phyloP scores from a whole-genome alignment of 2,888 invertebrate genomes.

The Papilio elwesi region DNA sequence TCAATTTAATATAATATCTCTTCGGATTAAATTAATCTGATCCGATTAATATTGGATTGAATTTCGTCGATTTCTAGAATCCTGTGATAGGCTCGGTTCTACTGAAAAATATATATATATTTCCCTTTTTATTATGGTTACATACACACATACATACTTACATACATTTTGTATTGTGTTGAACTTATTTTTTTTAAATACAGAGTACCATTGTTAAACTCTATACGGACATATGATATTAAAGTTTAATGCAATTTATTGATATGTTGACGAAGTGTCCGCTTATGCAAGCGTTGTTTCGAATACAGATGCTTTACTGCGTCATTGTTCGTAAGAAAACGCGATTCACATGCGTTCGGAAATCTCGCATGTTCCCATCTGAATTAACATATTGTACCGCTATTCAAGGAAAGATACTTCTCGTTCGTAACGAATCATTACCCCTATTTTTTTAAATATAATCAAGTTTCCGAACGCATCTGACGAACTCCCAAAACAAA shows the following conservation, averaged over 20 bases:
- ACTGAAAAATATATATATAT: too few relatives aligned
- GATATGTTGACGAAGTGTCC: conserved; percentile 46
- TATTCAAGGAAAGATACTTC: conserved; percentile 69
- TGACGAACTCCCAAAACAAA: conserved; percentile 73
- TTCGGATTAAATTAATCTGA: too few relatives aligned
- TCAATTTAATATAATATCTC: too few relatives aligned
- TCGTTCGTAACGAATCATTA: conserved; percentile 69
- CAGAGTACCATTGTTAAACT: conserved; percentile 26
- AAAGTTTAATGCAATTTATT: conserved; percentile 28
- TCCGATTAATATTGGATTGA: too few relatives aligned
- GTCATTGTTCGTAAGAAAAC: conserved; percentile 60
- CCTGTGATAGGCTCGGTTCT: too few relatives aligned
- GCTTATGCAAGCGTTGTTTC: conserved; percentile 51
- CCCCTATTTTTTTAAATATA: conserved; percentile 63
- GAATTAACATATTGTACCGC: conserved; percentile 79
- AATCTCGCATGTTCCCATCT: conserved; percentile 61
- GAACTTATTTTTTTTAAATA: conserved; percentile 1
- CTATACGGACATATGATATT: conserved; percentile 22
- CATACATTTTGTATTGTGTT: background rate
- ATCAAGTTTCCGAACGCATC: conserved; percentile 72
- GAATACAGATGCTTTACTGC: conserved; percentile 47
- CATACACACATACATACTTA: background rate
- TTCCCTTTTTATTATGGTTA: too few relatives aligned
- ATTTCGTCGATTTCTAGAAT: too few relatives aligned
- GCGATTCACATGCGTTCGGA: conserved; percentile 59